These are phyloP conservation scores for Macaca nemestrina DNA, from an alignment of 2,113 vertebrate species.

Conservation along the genomic window DNA sequence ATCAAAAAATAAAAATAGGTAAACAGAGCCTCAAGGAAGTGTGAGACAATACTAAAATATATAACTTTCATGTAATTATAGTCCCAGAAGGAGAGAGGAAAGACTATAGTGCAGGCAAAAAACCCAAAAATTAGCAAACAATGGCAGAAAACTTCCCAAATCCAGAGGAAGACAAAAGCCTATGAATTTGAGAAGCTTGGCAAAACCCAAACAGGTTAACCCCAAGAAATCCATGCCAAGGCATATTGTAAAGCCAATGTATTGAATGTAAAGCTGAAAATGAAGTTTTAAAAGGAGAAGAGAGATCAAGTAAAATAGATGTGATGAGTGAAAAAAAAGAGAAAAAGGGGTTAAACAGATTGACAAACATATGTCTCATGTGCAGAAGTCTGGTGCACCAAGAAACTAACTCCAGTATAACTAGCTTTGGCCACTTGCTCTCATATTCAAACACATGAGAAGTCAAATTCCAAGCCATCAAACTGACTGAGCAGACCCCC, in stretches of 20 bases:
- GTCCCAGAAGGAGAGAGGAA: background rate
- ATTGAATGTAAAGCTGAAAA: background rate
- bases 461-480: too few species aligned
- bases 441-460: background rate
- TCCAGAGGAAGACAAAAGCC: background rate
- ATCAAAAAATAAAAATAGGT: background rate
- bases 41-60: background rate
- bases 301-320: background rate
- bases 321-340: background rate
- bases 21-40: background rate
- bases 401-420: background rate
- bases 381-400: background rate
- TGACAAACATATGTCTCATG: background rate
- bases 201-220: background rate
- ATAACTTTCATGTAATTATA: background rate
- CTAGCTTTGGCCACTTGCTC: background rate
- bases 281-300: background rate
- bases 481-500: too few species aligned
- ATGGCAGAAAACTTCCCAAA: background rate
- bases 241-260: background rate
- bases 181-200: background rate
- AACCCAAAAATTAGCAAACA: background rate
- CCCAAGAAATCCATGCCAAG: background rate
- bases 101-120: background rate
- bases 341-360: background rate